Conservation (phyloP, 1,140 invertebrate species). For the Danaus melanippus region DNA sequence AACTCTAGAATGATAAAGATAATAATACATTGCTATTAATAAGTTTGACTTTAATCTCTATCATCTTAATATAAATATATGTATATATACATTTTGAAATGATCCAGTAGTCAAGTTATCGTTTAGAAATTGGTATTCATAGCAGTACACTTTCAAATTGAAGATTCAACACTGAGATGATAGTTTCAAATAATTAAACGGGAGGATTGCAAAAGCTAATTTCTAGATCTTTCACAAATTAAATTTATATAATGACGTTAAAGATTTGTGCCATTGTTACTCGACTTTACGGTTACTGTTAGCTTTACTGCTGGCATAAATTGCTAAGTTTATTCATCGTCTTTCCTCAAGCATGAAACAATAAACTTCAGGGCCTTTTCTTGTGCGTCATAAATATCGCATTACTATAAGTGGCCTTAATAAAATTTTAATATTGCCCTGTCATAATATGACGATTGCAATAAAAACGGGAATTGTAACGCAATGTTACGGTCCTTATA, state of each 20-base stretch:
- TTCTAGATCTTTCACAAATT: too few species aligned
- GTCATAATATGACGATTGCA: constrained; percentile 14
- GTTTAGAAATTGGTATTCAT: neutral
- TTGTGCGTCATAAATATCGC: constrained; percentile 52
- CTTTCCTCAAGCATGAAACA: constrained; percentile 48
- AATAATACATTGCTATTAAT: too few species aligned
- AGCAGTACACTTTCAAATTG: too few species aligned
- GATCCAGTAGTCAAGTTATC: too few species aligned
- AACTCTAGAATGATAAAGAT: too few species aligned
- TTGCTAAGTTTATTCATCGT: constrained; percentile 52
- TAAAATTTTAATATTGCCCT: constrained; percentile 43
- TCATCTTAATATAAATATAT: too few species aligned
- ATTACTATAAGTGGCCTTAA: constrained; percentile 52
- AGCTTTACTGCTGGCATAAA: constrained; percentile 48
- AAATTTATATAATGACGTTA: neutral
- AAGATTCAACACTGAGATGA: too few species aligned
- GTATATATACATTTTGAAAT: too few species aligned
- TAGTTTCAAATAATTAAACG: constrained; percentile 2
- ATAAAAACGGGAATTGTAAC: too few species aligned
- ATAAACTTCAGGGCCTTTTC: constrained; percentile 42
- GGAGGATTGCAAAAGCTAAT: too few species aligned
- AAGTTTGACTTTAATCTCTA: too few species aligned
- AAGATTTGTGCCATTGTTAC: constrained; percentile 25
- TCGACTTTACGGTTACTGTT: constrained; percentile 33
- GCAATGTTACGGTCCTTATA: too few species aligned